Percentiles rank a stretch among this genome's conserved stretches.
Evolutionary conservation across 2,888 invertebrate species (phyloP).

Genomic region (Aphidius colemani): DNA sequence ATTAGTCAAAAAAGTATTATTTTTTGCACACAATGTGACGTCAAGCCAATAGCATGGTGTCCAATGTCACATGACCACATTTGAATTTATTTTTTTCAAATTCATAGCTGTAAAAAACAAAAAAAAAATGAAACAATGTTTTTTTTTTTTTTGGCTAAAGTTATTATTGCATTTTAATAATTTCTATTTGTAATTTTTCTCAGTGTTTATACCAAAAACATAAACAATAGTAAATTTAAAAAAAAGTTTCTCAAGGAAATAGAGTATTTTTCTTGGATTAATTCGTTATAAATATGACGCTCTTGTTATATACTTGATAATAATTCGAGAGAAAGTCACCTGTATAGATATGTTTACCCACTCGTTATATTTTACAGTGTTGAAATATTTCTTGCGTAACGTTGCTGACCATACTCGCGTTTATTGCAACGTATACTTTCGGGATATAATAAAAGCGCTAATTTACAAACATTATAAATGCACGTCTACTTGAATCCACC

Average conservation of each 20-base stretch:
- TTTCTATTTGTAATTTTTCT: background rate
- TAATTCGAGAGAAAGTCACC: slow-evolving; percentile 38
- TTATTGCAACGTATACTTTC: slow-evolving; percentile 1
- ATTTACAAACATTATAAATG: background rate
- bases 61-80: no score
- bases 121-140: no score
- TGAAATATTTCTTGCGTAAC: slow-evolving; percentile 31
- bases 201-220: background rate
- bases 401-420: slow-evolving; percentile 11
- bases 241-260: background rate
- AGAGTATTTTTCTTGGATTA: slow-evolving; percentile 20
- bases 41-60: background rate
- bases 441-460: no score
- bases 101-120: no score
- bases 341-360: slow-evolving; percentile 26
- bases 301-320: no score
- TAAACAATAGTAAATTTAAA: background rate
- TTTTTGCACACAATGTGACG: background rate
- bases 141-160: no score
- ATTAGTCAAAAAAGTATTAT: background rate
- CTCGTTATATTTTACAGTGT: slow-evolving; percentile 25
- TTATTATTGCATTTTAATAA: no score
- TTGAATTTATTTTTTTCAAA: no score
- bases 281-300: background rate
- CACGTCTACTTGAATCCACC: background rate